phyloP scores from a whole-genome alignment of 2,797 vertebrate species.

The Arnoldichthys spilopterus region DNA sequence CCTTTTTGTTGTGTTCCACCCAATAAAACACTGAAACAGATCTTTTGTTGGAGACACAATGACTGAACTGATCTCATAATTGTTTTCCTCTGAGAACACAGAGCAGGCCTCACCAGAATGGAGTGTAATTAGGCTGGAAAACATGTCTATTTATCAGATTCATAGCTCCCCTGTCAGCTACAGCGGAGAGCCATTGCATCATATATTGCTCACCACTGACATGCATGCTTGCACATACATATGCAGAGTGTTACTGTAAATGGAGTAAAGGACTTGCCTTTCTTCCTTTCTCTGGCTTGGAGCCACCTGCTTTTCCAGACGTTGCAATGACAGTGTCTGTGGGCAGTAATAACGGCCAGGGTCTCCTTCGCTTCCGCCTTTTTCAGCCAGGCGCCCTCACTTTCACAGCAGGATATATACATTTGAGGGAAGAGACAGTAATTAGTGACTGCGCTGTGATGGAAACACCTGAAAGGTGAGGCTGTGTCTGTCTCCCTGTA shows the following conservation, averaged over 20 bases:
- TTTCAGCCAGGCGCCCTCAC: not conserved
- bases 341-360: not conserved
- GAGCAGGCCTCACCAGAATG: not conserved
- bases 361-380: not conserved
- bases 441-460: constrained; percentile 3
- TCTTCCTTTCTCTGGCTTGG: not conserved
- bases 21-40: not conserved
- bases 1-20: not conserved
- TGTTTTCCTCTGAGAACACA: not conserved
- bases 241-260: not conserved
- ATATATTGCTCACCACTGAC: not conserved
- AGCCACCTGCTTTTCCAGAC: constrained; percentile 16
- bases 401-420: not conserved
- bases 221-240: not conserved
- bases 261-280: not conserved
- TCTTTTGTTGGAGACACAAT: not conserved
- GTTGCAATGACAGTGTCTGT: not conserved
- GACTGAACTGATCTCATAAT: not conserved
- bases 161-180: not conserved
- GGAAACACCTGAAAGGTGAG: constrained; percentile 5
- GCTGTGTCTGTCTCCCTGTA: not conserved
- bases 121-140: not conserved
- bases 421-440: not conserved
- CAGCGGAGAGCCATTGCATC: not conserved
- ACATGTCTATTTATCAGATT: not conserved